Evolutionary conservation across 2,888 invertebrate genomes (phyloP).

Genomic region (Ashinkailepas kermadecensis): DNA sequence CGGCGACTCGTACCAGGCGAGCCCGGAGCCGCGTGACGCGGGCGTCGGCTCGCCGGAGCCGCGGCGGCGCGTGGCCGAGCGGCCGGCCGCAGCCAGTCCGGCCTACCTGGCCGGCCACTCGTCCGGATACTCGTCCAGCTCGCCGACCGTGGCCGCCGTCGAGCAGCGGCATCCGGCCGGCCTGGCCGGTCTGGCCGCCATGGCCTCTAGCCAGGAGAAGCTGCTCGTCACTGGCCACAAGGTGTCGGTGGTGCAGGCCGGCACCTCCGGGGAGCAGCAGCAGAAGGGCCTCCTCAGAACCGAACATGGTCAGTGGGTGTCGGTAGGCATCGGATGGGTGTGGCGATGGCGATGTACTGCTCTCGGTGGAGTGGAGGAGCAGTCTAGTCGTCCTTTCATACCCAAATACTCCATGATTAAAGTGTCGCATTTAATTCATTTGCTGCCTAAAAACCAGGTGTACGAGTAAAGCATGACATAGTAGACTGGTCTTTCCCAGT

Average conservation of each 20-base stretch:
- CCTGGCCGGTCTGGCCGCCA: background rate
- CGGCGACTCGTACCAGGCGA: background rate
- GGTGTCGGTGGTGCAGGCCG: background rate
- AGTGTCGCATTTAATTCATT: too few relatives aligned
- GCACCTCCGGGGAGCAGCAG: background rate
- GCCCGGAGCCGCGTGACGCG: conserved; percentile 8
- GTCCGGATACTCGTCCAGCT: conserved; percentile 18
- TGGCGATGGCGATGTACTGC: too few relatives aligned
- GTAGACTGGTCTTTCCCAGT: too few relatives aligned
- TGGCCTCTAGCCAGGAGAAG: conserved; percentile 21
- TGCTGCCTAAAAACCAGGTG: too few relatives aligned
- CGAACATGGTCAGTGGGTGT: background rate
- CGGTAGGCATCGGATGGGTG: background rate
- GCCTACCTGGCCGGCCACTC: conserved; percentile 16
- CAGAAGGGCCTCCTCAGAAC: background rate
- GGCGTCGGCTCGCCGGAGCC: background rate
- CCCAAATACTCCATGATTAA: too few relatives aligned
- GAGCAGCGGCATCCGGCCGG: background rate
- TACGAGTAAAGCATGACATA: too few relatives aligned
- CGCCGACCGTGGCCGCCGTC: background rate
- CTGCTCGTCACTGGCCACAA: background rate
- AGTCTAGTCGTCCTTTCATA: too few relatives aligned
- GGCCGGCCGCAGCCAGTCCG: background rate
- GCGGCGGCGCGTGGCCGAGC: conserved; percentile 7
- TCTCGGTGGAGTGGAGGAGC: too few relatives aligned